Base-by-base conservation (phyloP, 2,888 invertebrate genomes). In the Cataglyphis albicans region DNA sequence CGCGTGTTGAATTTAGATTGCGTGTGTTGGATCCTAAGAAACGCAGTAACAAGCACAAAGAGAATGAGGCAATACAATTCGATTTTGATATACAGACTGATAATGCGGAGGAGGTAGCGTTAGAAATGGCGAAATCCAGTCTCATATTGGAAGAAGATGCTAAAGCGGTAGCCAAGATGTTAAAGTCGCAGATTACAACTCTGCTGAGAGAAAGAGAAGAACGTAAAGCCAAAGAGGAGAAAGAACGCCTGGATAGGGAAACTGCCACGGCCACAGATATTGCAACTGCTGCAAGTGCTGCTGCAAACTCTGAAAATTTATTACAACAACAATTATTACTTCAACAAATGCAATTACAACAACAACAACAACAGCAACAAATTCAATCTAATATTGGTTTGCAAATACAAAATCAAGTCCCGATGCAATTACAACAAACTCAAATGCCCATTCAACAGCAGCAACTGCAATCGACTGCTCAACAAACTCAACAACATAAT, bases 31-130 rank as follows among this genome's bases (percentile, higher is more conserved):
- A 99, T 95, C 98, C 99, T 38, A 99, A 99, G 95, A 99, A 99
- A 94, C 96, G 99, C 86, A 98, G 98, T 61, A 98, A 98, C 94
- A 98, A 99, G 89, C 99, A 99, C 95, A 99, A 99, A 93, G 99
- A 99, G 95, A 99, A 99, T 95, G 99, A 99, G 95, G 99, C 99
- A 15, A 99, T 99, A 90, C 99, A 99, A 95, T 99, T 99, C 95
- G 99, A 99, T 91, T 99, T 99, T 95, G 98, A 99, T 95, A 97
- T 99, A 91, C 97, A 97, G 89, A 96, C 96, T 82, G 99, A 99
- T 95, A 97, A 98, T 93, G 98, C 98, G 84, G 98, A 99, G 92
- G 98, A 98, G 93, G 98, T 99, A 57, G 98, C 99, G 76, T 97
- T 97, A 93, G 99, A 99, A 94, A 98, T 99, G 99, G 98, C 98